phyloP scores from a whole-genome alignment of 2,888 invertebrate species.

The Cheilosia vernalis region DNA sequence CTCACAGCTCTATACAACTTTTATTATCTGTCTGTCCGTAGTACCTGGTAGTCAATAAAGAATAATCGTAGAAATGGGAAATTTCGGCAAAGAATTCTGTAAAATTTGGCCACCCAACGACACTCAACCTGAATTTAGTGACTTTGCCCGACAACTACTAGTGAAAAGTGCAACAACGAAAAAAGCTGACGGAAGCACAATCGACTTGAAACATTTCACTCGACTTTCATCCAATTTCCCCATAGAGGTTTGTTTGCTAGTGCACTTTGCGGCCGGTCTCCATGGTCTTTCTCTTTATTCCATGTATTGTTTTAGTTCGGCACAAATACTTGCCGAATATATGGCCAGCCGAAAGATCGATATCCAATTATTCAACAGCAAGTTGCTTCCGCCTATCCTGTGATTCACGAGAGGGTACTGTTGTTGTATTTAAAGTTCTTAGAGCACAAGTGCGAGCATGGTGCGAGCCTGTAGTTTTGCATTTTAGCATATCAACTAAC shows the following conservation, averaged over 20 bases:
- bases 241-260: conserved; percentile 76
- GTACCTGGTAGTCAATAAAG: neutral
- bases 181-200: conserved; percentile 73
- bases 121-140: conserved; percentile 56
- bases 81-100: conserved; percentile 79
- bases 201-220: conserved; percentile 77
- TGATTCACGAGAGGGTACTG: conserved; percentile 88
- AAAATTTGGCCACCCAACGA: conserved; percentile 77
- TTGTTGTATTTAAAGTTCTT: conserved; percentile 87
- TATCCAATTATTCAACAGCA: conserved; percentile 78
- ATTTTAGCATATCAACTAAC: neutral
- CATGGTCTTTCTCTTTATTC: neutral
- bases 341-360: conserved; percentile 78
- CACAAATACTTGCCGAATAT: conserved; percentile 80
- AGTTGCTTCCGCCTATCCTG: conserved; percentile 86
- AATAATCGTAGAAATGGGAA: conserved; percentile 75
- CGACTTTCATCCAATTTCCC: conserved; percentile 78
- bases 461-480: conserved; percentile 71
- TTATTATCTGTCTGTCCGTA: neutral
- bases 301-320: conserved; percentile 78
- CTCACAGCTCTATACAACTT: neutral
- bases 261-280: neutral
- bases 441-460: conserved; percentile 85
- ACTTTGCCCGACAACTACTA: conserved; percentile 77
- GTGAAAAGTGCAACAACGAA: conserved; percentile 76